These are phyloP conservation scores for Drosophila gaucha DNA, from an alignment of 2,888 invertebrate genomes.

Conservation along the genomic window DNA sequence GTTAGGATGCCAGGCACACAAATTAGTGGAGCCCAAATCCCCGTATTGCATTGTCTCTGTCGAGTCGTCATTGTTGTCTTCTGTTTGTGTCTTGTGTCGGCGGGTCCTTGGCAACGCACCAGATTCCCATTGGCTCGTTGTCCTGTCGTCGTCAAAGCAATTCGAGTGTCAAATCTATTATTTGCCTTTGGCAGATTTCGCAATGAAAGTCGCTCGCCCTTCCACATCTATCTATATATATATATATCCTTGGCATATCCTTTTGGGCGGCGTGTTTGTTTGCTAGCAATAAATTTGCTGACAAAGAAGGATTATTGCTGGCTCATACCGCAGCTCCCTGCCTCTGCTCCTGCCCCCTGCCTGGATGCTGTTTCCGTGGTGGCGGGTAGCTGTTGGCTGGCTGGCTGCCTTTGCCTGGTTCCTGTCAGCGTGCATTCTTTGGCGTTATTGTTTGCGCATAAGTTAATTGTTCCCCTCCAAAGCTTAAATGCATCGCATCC, in stretches of 20 bases:
- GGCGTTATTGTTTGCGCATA: constrained; percentile 80
- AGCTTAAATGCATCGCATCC: constrained; percentile 74
- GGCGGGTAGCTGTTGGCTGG: constrained; percentile 30
- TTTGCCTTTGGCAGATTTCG: constrained; percentile 84
- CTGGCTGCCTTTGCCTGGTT: constrained; percentile 66
- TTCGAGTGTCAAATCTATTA: constrained; percentile 84
- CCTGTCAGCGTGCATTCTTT: constrained; percentile 76
- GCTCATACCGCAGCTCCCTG: constrained; percentile 64
- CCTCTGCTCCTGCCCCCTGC: constrained; percentile 27
- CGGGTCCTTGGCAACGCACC: too few relatives aligned
- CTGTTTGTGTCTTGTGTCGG: too few relatives aligned
- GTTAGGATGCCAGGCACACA: constrained; percentile 47
- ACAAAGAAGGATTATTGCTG: constrained; percentile 83
- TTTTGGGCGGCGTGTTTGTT: constrained; percentile 58
- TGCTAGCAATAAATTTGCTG: constrained; percentile 83
- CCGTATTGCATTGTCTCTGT: constrained; percentile 39
- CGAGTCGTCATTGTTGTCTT: constrained; percentile 13
- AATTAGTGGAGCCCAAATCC: constrained; percentile 53
- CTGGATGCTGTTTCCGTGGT: constrained; percentile 63
- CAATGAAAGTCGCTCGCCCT: constrained; percentile 76
- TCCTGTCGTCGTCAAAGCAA: constrained; percentile 68
- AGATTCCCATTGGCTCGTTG: constrained; percentile 4
- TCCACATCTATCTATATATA: constrained; percentile 20
- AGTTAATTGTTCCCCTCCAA: constrained; percentile 77
- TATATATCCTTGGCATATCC: constrained; percentile 45